Conservation (phyloP, 2,113 vertebrate species). For the Hemiscyllium ocellatum region DNA sequence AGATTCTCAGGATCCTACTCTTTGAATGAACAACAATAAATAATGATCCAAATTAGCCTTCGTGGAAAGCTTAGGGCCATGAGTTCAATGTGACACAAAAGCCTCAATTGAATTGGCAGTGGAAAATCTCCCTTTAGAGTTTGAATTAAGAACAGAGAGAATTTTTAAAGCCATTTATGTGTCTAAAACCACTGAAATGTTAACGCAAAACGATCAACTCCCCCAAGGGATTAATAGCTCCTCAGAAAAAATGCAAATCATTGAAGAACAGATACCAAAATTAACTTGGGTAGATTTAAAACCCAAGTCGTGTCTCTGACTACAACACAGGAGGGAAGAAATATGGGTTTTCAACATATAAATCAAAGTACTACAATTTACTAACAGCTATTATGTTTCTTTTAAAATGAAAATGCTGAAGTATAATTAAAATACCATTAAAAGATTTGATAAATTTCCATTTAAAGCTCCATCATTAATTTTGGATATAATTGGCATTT, state of each 20-base stretch:
- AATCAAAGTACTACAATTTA: not conserved
- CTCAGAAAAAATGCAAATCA: not conserved
- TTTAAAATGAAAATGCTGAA: not conserved
- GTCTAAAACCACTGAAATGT: not conserved
- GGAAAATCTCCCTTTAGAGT: not conserved
- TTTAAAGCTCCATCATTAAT: conserved; percentile 15
- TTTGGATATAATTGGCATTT: conserved; percentile 24
- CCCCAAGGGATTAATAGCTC: not conserved
- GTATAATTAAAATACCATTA: conserved; percentile 26
- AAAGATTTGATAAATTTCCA: conserved; percentile 27
- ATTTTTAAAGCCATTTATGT: not conserved
- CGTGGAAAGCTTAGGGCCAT: not conserved
- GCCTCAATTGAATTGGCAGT: not conserved
- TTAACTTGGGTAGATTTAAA: not conserved
- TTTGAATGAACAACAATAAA: not conserved
- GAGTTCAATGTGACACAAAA: conserved; percentile 1
- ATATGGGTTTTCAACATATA: not conserved
- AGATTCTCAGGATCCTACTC: not conserved
- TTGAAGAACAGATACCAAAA: conserved; percentile 4
- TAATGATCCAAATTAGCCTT: not conserved
- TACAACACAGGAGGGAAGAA: not conserved
- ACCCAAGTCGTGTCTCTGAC: not conserved
- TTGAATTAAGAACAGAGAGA: not conserved
- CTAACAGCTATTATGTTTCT: not conserved
- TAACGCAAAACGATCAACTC: not conserved